phyloP scores from a whole-genome alignment of 2,888 invertebrate species.

The Drosophila aldrichi region DNA sequence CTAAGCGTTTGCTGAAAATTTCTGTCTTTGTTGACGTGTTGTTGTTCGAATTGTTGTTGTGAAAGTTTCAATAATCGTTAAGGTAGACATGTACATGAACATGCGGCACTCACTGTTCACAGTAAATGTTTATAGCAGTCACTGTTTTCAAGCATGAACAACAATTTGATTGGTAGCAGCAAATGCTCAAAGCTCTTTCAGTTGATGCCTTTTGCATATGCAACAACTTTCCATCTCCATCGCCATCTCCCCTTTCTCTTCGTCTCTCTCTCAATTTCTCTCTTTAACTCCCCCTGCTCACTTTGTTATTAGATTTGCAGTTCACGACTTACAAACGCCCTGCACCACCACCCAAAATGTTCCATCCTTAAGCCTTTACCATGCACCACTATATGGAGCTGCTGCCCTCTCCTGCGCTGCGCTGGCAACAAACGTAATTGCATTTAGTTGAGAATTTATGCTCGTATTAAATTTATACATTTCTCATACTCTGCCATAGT shows the following conservation, averaged over 20 bases:
- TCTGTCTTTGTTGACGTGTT: conserved; percentile 29
- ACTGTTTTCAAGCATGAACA: conserved; percentile 10
- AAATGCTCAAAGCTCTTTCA: conserved; percentile 27
- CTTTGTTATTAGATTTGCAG: conserved; percentile 72
- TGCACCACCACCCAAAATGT: background rate
- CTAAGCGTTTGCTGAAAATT: conserved; percentile 44
- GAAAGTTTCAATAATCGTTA: conserved; percentile 49
- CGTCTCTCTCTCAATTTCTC: background rate
- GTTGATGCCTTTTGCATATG: conserved; percentile 51
- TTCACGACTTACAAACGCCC: conserved; percentile 19
- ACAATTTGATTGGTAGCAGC: conserved; percentile 43
- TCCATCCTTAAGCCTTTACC: conserved; percentile 20
- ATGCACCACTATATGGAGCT: conserved; percentile 10
- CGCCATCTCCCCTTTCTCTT: background rate
- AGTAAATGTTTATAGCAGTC: conserved; percentile 11
- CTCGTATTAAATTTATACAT: conserved; percentile 38
- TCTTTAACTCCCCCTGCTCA: conserved; percentile 32
- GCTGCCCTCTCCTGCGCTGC: background rate
- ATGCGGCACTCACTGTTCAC: conserved; percentile 11
- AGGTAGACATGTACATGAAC: conserved; percentile 25
- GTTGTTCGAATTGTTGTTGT: background rate
- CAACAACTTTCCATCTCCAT: conserved; percentile 31
- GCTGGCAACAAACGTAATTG: conserved; percentile 68
- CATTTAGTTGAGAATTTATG: conserved; percentile 74
- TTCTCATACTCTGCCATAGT: conserved; percentile 26